Percentiles rank a stretch among this genome's conserved stretches.
These are phyloP conservation scores for Sebastes vulpes DNA, from an alignment of 2,797 vertebrate genomes.

Conservation along the genomic window DNA sequence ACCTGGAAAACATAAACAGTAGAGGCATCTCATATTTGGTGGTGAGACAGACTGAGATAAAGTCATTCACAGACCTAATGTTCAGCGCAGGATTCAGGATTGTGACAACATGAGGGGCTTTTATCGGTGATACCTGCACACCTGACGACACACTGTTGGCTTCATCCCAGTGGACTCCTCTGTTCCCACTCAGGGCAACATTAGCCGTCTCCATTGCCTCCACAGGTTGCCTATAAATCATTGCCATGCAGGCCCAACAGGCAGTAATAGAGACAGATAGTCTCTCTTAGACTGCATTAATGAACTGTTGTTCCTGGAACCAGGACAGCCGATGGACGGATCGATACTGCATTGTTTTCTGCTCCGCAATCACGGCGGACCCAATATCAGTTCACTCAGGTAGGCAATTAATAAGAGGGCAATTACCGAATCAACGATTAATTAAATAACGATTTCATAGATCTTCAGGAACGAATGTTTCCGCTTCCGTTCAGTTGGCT, in stretches of 20 bases:
- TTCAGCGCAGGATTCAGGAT: not conserved
- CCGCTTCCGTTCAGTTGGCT: not conserved
- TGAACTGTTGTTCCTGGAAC: slow-evolving; percentile 73
- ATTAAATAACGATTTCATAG: slow-evolving; percentile 24
- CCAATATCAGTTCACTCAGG: slow-evolving; percentile 5
- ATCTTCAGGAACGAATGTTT: slow-evolving; percentile 14
- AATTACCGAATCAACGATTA: slow-evolving; percentile 15
- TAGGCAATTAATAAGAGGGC: slow-evolving; percentile 33
- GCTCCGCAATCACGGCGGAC: slow-evolving; percentile 2
- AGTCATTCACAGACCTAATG: not conserved
- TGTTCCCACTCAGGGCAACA: slow-evolving; percentile 27
- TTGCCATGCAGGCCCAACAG: slow-evolving; percentile 52
- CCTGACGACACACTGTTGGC: slow-evolving; percentile 14
- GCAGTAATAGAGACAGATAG: slow-evolving; percentile 75
- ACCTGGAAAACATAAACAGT: not conserved
- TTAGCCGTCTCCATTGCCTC: slow-evolving; percentile 42
- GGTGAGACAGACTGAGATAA: not conserved
- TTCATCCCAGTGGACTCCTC: slow-evolving; percentile 10
- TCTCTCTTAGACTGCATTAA: slow-evolving; percentile 67
- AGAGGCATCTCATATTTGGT: too few species aligned
- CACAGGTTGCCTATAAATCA: slow-evolving; percentile 71
- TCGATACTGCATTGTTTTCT: slow-evolving; percentile 65
- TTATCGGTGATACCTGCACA: not conserved
- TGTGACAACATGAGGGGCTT: not conserved
- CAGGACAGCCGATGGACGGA: slow-evolving; percentile 33